phyloP scores from a whole-genome alignment of 92 coral and sea anemone species.

The Zoanthus sociatus region DNA sequence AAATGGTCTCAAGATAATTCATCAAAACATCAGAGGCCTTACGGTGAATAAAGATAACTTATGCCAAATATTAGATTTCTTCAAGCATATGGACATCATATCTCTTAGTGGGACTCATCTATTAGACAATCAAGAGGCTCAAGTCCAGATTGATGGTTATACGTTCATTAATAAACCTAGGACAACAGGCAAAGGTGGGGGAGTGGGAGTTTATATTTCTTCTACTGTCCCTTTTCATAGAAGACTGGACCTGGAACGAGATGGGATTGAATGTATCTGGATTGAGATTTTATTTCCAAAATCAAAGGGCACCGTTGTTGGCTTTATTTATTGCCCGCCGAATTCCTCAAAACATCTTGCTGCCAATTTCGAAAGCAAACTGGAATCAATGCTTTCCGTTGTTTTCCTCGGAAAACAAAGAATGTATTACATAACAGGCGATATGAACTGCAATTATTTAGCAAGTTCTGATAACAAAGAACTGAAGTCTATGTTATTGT shows the following conservation, averaged over 20 bases:
- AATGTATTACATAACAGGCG: too few relatives aligned
- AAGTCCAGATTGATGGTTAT: slow-evolving; percentile 2
- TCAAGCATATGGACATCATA: not conserved
- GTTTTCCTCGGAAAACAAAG: too few relatives aligned
- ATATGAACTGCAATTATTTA: too few relatives aligned
- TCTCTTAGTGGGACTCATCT: too few relatives aligned
- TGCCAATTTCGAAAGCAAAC: too few relatives aligned
- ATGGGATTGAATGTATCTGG: slow-evolving; percentile 56
- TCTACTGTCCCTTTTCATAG: slow-evolving; percentile 26
- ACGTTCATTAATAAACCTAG: slow-evolving; percentile 50
- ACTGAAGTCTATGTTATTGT: too few relatives aligned
- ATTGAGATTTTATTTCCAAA: slow-evolving; percentile 47
- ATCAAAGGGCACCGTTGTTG: too few relatives aligned
- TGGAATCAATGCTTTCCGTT: too few relatives aligned
- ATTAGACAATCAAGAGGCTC: not conserved
- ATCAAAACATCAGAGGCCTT: not conserved
- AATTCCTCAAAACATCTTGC: too few relatives aligned
- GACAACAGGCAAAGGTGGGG: slow-evolving; percentile 46
- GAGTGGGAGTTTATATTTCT: slow-evolving; percentile 48
- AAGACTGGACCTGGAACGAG: slow-evolving; percentile 43
- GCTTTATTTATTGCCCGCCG: too few relatives aligned
- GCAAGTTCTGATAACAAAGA: too few relatives aligned
- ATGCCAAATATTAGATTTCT: not conserved
- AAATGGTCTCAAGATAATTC: not conserved
- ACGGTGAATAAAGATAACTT: not conserved